Percentiles rank a stretch among this genome's conserved stretches.
These are phyloP conservation scores for Sparidentex hasta DNA, from an alignment of 2,797 vertebrate genomes.

Conservation along the genomic window DNA sequence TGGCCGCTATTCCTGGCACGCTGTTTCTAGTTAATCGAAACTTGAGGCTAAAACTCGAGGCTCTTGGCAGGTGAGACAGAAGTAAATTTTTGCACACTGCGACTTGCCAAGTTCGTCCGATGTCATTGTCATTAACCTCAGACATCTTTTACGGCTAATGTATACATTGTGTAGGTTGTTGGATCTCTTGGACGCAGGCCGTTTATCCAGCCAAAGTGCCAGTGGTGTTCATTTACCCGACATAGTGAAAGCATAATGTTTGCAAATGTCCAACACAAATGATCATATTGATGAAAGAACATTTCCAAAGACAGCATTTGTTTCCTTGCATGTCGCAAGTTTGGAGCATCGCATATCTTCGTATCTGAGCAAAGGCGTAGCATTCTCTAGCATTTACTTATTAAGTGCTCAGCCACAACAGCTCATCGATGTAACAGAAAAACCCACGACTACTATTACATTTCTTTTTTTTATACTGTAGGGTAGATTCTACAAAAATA, in stretches of 20 bases:
- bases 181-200: background rate
- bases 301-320: background rate
- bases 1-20: slow-evolving; percentile 29
- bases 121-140: slow-evolving; percentile 26
- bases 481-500: background rate
- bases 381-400: background rate
- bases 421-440: slow-evolving; percentile 1
- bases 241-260: background rate
- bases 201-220: background rate
- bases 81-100: slow-evolving; percentile 24
- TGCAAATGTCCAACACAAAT: background rate
- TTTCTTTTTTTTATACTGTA: background rate
- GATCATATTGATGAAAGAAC: background rate
- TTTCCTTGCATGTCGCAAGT: background rate
- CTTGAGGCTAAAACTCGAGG: too few relatives aligned
- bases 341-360: background rate
- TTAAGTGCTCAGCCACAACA: background rate
- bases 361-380: background rate
- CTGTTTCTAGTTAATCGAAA: slow-evolving; percentile 19
- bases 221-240: background rate
- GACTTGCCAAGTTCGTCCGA: slow-evolving; percentile 25
- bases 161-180: background rate
- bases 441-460: too few relatives aligned
- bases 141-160: slow-evolving; percentile 11
- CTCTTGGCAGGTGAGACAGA: slow-evolving; percentile 20